Conservation (phyloP, 2,888 invertebrate species). For the Xestoiulus laeticollis region DNA sequence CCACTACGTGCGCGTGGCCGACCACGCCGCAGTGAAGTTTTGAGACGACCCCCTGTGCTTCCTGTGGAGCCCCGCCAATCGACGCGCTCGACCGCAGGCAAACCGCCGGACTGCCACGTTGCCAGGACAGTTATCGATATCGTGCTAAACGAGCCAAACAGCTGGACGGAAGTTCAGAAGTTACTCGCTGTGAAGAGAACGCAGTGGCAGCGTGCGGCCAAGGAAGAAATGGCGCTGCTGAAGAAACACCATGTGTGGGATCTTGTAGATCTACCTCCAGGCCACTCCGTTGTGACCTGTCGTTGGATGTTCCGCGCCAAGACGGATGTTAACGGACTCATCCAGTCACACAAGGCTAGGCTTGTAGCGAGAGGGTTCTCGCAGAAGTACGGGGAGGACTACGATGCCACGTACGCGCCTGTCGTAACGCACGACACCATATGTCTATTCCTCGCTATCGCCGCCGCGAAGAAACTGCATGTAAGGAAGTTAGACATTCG, state of each 20-base stretch:
- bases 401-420: constrained; percentile 35
- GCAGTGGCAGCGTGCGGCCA: not conserved
- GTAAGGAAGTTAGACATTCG: not conserved
- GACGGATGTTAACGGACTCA: constrained; percentile 45
- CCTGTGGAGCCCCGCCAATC: too few species aligned
- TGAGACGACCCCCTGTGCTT: too few species aligned
- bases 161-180: not conserved
- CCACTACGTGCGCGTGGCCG: too few species aligned
- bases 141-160: too few species aligned
- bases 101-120: too few species aligned
- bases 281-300: not conserved
- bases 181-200: not conserved
- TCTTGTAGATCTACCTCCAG: not conserved
- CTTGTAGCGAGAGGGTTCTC: constrained; percentile 58
- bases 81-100: too few species aligned
- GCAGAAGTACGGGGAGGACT: constrained; percentile 1
- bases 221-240: not conserved
- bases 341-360: constrained; percentile 56
- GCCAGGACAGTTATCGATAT: too few species aligned
- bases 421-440: constrained; percentile 36
- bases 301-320: constrained; percentile 59
- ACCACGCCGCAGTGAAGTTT: too few species aligned
- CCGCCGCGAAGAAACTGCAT: not conserved
- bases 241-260: not conserved
- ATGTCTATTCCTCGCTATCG: not conserved